These are phyloP conservation scores for Polymixis lichenea DNA, from an alignment of 2,888 invertebrate species.

Conservation along the genomic window DNA sequence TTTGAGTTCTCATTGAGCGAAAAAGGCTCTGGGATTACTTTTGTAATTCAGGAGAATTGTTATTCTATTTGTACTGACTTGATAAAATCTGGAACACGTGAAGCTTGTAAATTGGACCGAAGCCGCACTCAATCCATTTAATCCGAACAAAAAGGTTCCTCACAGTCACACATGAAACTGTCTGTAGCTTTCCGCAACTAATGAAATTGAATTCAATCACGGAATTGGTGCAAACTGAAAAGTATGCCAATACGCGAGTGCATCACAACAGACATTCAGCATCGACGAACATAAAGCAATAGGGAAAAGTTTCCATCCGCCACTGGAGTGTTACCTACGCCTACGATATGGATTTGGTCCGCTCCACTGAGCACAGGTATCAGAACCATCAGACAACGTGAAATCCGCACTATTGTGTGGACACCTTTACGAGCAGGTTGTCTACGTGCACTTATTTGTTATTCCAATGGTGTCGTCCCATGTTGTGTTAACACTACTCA, in stretches of 20 bases:
- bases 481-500: slow-evolving; percentile 61
- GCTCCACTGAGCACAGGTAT: slow-evolving; percentile 70
- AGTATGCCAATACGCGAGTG: slow-evolving; percentile 53
- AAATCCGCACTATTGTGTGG: slow-evolving; percentile 66
- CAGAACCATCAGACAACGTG: slow-evolving; percentile 59
- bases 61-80: slow-evolving; percentile 45
- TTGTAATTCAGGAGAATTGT: slow-evolving; percentile 37
- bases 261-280: slow-evolving; percentile 38
- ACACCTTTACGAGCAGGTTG: slow-evolving; percentile 57
- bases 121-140: slow-evolving; percentile 65
- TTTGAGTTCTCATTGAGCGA: background rate
- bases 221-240: slow-evolving; percentile 59
- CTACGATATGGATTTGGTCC: slow-evolving; percentile 65
- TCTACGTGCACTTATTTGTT: slow-evolving; percentile 65
- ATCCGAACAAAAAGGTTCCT: slow-evolving; percentile 59
- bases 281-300: slow-evolving; percentile 60
- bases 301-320: slow-evolving; percentile 70
- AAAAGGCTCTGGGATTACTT: slow-evolving; percentile 16
- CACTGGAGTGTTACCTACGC: slow-evolving; percentile 57
- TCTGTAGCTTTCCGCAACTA: slow-evolving; percentile 55
- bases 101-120: slow-evolving; percentile 61
- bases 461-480: slow-evolving; percentile 63
- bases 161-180: slow-evolving; percentile 47
- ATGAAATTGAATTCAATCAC: slow-evolving; percentile 62
- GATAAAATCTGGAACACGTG: slow-evolving; percentile 51